These are phyloP conservation scores for Sitobion miscanthi DNA, from an alignment of 1,140 invertebrate species.

Conservation along the genomic window DNA sequence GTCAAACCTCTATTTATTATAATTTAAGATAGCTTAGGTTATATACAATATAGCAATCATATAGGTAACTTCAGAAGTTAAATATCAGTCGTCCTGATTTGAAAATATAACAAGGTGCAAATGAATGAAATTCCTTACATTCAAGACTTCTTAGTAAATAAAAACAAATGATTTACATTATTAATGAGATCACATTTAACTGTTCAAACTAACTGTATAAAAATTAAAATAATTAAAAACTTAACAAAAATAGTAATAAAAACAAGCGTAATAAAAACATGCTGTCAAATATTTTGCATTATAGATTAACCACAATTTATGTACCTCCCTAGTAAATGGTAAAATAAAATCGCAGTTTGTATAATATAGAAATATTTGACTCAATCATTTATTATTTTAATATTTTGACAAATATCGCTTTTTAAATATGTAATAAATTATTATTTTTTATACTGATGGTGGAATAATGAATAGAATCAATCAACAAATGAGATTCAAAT, in stretches of 20 bases:
- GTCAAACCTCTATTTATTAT: background rate
- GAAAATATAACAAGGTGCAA: background rate
- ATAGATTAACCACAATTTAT: too few relatives aligned
- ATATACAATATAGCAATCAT: too few relatives aligned
- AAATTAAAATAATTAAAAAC: background rate
- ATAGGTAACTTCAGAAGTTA: background rate
- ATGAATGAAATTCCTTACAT: background rate
- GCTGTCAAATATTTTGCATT: background rate
- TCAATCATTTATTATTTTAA: too few relatives aligned
- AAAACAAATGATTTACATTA: background rate
- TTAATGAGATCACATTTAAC: background rate
- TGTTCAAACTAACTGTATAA: too few relatives aligned
- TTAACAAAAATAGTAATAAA: background rate
- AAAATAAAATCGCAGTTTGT: background rate
- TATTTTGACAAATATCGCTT: background rate
- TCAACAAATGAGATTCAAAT: background rate
- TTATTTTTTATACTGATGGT: background rate
- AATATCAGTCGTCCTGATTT: background rate
- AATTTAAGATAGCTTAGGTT: background rate
- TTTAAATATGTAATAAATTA: background rate
- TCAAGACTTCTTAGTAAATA: background rate
- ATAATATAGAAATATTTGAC: too few relatives aligned
- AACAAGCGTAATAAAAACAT: background rate
- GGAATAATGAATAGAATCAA: background rate
- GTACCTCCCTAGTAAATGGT: background rate